These are phyloP conservation scores for Ptilodon capucinus DNA, from an alignment of 2,888 invertebrate species.

Conservation along the genomic window DNA sequence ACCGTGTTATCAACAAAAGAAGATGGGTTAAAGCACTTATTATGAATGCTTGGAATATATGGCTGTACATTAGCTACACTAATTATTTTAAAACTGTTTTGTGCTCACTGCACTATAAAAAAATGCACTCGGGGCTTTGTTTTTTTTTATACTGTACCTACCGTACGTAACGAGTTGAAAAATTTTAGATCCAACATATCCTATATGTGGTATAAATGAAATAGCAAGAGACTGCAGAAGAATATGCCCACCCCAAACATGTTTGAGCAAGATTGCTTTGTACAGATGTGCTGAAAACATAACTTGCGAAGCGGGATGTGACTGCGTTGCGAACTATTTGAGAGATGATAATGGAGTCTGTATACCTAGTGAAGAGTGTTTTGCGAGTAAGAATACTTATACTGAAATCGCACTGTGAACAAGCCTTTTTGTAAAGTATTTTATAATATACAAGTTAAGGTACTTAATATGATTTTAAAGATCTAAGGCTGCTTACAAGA, in stretches of 20 bases:
- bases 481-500: too few species aligned
- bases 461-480: too few species aligned
- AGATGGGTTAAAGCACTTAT: too few species aligned
- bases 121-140: too few species aligned
- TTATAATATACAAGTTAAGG: too few species aligned
- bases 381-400: slow-evolving; percentile 26
- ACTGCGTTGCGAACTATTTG: slow-evolving; percentile 45
- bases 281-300: slow-evolving; percentile 24
- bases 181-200: slow-evolving; percentile 28
- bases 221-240: slow-evolving; percentile 29
- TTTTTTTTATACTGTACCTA: too few species aligned
- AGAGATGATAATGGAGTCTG: slow-evolving; percentile 37
- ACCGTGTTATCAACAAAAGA: too few species aligned
- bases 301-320: slow-evolving; percentile 46
- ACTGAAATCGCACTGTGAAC: background rate
- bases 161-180: background rate
- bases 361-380: slow-evolving; percentile 40
- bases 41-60: too few species aligned
- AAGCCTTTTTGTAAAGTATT: too few species aligned
- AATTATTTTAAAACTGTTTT: too few species aligned
- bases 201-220: slow-evolving; percentile 37
- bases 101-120: too few species aligned
- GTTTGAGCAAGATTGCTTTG: slow-evolving; percentile 30
- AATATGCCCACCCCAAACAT: slow-evolving; percentile 45
- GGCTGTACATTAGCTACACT: too few species aligned